Evolutionary conservation across 2,113 vertebrate species (phyloP), one percentile per base, ranked within the genome.

Genomic region (Heterotis niloticus): DNA sequence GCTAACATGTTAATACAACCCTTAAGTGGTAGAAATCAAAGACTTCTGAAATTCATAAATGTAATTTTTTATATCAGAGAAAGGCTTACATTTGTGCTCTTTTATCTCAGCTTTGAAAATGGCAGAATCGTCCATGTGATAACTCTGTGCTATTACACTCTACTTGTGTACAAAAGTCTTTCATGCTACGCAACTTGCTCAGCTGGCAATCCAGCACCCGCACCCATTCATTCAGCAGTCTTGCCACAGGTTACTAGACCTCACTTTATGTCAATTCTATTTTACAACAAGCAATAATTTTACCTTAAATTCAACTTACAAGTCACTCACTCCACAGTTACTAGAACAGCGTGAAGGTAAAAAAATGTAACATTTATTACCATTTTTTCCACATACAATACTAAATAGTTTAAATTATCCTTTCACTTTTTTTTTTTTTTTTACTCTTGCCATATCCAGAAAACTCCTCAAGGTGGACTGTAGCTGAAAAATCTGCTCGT

Each of bases 1-100:
- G 67, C 52, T 26, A 16, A 5, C 65, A 57, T n/a, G 10, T 56
- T 11, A 78, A 78, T 56, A 78, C 65, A 74, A 54, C 76, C 65
- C 62, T 67, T 54, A 78, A 67, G 65, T 78, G 52, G 51, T 56
- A 29, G 51, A 57, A 66, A 78, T 78, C 76, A 78, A 78, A 76
- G 60, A n/a, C 29, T 20, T 51, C 60, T 64, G 20, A 78, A 67
- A 69, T 68, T 12, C 11, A 18, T 54, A n/a, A 73, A 73, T 5
- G 23, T 17, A 44, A 26, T n/a, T 24, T 56, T 20, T 24, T 44
- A 68, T 26, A 68, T 78, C 76, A 29, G 44, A 66, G 10, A 44
- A 44, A 5, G 51, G 23, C 26, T 68, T 54, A 59, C 54, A 29
- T 26, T 78, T 29, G 14, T 52, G 64, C n/a, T 68, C 17, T 57